These are phyloP conservation scores for Diaperis boleti DNA, from an alignment of 2,888 invertebrate genomes.

Conservation along the genomic window DNA sequence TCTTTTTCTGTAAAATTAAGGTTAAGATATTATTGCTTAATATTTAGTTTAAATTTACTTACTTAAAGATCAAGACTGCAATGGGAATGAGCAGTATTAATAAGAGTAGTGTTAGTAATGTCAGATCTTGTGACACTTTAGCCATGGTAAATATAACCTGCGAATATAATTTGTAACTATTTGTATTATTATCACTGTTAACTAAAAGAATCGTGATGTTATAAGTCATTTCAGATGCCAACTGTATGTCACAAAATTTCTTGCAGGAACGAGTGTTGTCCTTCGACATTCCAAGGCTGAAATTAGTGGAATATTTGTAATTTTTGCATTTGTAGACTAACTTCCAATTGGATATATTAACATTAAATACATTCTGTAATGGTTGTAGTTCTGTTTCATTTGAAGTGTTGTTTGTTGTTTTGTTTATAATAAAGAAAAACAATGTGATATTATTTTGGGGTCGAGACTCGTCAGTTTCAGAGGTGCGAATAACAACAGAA, in stretches of 20 bases:
- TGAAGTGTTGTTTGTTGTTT: not conserved
- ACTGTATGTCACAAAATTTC: not conserved
- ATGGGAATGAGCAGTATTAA: constrained; percentile 12
- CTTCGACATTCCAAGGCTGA: not conserved
- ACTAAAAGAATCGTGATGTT: not conserved
- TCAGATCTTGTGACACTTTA: not conserved
- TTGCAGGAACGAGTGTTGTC: not conserved
- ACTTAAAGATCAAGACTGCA: not conserved
- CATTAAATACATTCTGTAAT: not conserved
- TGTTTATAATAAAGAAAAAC: constrained; percentile 1
- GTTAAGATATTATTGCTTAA: not conserved
- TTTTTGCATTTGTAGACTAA: not conserved
- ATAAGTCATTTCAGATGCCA: not conserved
- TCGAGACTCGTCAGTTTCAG: no score
- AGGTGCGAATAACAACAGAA: not conserved
- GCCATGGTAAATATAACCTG: not conserved
- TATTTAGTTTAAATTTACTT: constrained; percentile 1
- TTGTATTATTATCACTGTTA: not conserved
- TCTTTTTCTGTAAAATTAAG: constrained; percentile 21
- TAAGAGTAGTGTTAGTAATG: constrained; percentile 1
- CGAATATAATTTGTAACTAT: constrained; percentile 10
- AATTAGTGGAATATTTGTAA: not conserved
- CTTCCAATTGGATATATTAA: not conserved
- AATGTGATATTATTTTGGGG: not conserved
- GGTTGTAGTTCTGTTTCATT: not conserved